Conservation (phyloP, 2,113 vertebrate species). For the Puntigrus tetrazona region DNA sequence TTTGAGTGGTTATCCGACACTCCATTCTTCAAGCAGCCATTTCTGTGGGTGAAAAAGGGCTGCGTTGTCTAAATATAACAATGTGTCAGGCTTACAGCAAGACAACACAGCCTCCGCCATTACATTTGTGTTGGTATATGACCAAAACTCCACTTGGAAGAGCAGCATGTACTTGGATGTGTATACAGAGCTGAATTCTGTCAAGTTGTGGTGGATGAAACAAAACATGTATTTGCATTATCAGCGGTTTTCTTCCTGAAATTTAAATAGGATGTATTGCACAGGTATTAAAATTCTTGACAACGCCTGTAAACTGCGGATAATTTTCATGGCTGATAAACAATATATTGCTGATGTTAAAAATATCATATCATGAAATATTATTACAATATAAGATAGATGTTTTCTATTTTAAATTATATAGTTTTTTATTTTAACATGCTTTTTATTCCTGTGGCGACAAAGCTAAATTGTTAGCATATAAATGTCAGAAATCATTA, state of each 20-base stretch:
- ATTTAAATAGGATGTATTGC: neutral
- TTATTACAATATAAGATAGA: neutral
- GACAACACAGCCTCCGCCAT: neutral
- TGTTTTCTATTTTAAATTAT: neutral
- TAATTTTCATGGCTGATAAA: neutral
- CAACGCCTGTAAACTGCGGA: neutral
- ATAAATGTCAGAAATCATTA: neutral
- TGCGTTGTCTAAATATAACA: constrained; percentile 28
- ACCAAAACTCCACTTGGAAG: constrained; percentile 13
- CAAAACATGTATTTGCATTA: neutral
- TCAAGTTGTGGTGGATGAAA: neutral
- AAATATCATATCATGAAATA: neutral
- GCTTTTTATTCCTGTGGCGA: too few relatives aligned
- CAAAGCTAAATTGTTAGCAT: too few relatives aligned
- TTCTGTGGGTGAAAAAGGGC: constrained; percentile 59
- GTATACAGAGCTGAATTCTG: neutral
- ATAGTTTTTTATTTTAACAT: too few relatives aligned
- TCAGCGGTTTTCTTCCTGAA: neutral
- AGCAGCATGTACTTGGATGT: neutral
- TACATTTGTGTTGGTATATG: constrained; percentile 12
- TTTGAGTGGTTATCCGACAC: constrained; percentile 58
- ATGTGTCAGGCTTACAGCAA: constrained; percentile 12
- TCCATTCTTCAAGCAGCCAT: constrained; percentile 60
- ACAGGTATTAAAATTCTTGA: neutral
- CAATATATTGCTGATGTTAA: neutral